These are phyloP conservation scores for Bombus impatiens DNA, from an alignment of 1,140 invertebrate genomes.

Conservation along the genomic window DNA sequence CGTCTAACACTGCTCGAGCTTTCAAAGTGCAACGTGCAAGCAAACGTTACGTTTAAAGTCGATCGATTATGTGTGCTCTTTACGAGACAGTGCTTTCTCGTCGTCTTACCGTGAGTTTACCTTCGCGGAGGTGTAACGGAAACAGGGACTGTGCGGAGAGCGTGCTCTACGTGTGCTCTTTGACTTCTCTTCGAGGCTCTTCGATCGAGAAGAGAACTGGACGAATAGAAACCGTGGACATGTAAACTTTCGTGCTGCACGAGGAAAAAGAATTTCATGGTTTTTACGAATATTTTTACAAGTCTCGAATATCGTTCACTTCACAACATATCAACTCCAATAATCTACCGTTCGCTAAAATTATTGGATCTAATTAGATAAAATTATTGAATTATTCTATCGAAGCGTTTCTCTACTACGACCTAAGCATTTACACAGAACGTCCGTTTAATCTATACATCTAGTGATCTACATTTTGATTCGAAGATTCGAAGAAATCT, in stretches of 20 bases:
- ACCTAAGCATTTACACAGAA: too few relatives aligned
- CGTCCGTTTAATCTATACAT: background rate
- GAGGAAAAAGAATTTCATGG: background rate
- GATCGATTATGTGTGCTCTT: background rate
- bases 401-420: background rate
- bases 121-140: background rate
- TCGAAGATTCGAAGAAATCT: conserved; percentile 1
- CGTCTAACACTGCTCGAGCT: background rate
- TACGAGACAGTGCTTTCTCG: background rate
- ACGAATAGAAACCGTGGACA: conserved; percentile 41
- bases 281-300: background rate
- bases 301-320: background rate
- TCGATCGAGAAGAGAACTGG: conserved; percentile 16
- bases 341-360: conserved; percentile 8
- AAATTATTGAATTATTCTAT: background rate
- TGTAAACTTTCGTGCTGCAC: background rate
- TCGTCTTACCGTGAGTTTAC: background rate
- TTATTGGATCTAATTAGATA: background rate
- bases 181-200: background rate
- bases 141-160: background rate
- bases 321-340: background rate
- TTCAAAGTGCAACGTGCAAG: background rate
- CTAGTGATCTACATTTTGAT: background rate
- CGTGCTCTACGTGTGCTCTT: background rate
- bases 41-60: background rate